Evolutionary conservation across 2,888 invertebrate species (phyloP), one percentile per base, ranked within the genome.

Genomic region (Eurytoma californica): DNA sequence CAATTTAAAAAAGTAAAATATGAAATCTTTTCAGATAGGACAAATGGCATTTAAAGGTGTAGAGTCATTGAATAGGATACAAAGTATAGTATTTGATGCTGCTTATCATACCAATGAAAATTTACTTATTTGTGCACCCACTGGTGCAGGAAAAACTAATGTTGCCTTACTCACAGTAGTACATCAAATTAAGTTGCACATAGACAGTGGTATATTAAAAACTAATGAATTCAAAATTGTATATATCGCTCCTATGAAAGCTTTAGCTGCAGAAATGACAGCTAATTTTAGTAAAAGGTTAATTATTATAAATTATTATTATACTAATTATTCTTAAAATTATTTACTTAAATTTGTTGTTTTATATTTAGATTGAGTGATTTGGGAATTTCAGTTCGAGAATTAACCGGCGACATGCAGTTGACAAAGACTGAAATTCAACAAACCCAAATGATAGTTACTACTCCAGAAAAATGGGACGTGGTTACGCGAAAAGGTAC

Each of bases 391-490:
- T 88, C 91, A 0, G 99, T 99, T 0, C 93, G 95, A 72, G 99
- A 99, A 90, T 91, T 98, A 83, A 99, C 99, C 0, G 99, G 99
- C 18, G 99, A 99, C 89, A 99, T 99, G 97, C 97, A 98, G 85
- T 91, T 99, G 20, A 97, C 97, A 0, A 98, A 98, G 90, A 92
- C 94, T 4, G 99, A 99, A 91, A 97, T 99, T 80, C 93, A 95
- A 65, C 95, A 97, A 87, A 99, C 99, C 0, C 98, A 99, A 91
- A 98, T 99, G 95, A 93, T 99, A 66, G 97, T 99, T 1, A 97
- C 98, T 1, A 99, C 99, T 0, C 99, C 99, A 0, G 99, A 99
- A 91, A 99, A 99, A 87, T 99, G 99, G 99, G 99, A 99, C 90
- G 98, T 99, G 7, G 97, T 99, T 1, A 99, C 99, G 0, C 93